Conservation (phyloP, 2,113 vertebrate genomes). For the Eublepharis macularius region DNA sequence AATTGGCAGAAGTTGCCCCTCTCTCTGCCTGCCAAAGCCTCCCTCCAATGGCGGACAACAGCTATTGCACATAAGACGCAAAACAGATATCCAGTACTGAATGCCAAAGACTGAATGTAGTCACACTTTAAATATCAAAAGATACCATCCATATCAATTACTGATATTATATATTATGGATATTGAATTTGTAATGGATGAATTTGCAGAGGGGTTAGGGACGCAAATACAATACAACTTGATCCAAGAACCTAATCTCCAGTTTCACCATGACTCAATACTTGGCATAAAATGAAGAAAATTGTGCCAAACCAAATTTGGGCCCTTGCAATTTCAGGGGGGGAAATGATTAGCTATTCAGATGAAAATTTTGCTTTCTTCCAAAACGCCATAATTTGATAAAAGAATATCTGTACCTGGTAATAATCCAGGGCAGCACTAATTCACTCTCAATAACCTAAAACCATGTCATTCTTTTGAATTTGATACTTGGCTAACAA, state of each 20-base stretch:
- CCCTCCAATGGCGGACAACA: not conserved
- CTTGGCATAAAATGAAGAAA: not conserved
- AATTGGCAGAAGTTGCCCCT: too few relatives aligned
- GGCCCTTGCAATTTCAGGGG: slow-evolving; percentile 5
- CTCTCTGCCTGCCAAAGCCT: too few relatives aligned
- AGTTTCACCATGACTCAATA: slow-evolving; percentile 13
- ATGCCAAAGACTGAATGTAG: not conserved
- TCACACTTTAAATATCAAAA: not conserved
- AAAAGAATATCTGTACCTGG: not conserved
- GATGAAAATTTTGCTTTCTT: not conserved
- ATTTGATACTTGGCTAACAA: not conserved
- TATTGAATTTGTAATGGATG: not conserved
- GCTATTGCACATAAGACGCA: not conserved
- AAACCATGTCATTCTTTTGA: not conserved
- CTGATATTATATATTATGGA: not conserved
- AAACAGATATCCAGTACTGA: not conserved
- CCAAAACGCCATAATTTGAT: slow-evolving; percentile 3
- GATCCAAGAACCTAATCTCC: slow-evolving; percentile 17
- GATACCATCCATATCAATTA: not conserved
- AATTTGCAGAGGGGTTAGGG: slow-evolving; percentile 15
- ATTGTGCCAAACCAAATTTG: not conserved
- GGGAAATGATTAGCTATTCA: not conserved
- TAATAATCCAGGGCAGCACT: not conserved
- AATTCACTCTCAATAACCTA: not conserved
- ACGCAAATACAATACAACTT: not conserved